Percentiles rank a stretch among this genome's conserved stretches.
phyloP scores from a whole-genome alignment of 1,140 invertebrate species.

The Saxidomus purpurata region DNA sequence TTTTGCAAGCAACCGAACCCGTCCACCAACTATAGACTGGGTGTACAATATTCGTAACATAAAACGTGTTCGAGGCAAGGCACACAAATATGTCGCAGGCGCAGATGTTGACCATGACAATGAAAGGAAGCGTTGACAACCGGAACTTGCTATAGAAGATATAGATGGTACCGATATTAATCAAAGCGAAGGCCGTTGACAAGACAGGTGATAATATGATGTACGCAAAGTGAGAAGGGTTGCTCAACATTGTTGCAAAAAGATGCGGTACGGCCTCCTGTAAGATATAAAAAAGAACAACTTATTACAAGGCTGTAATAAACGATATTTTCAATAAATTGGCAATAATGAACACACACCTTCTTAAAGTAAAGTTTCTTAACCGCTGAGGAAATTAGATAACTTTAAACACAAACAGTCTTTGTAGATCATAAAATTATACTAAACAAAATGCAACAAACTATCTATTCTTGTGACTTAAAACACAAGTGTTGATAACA shows the following conservation, averaged over 20 bases:
- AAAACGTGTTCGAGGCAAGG: constrained; percentile 48
- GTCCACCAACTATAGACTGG: constrained; percentile 42
- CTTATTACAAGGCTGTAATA: no score
- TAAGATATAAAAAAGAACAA: no score
- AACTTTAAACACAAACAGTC: no score
- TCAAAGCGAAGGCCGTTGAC: constrained; percentile 21
- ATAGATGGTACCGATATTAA: constrained; percentile 36
- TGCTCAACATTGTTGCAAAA: neutral
- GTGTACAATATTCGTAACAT: constrained; percentile 31
- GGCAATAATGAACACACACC: no score
- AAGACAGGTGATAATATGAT: constrained; percentile 46
- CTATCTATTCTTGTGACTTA: no score
- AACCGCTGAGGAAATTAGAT: no score
- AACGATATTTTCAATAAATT: no score
- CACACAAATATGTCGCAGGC: constrained; percentile 57
- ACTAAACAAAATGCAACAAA: no score
- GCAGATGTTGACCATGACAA: constrained; percentile 51
- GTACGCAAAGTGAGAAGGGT: constrained; percentile 31
- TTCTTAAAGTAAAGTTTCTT: no score
- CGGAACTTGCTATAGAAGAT: constrained; percentile 23
- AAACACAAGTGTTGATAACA: no score
- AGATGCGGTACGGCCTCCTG: no score
- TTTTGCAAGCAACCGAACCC: constrained; percentile 22
- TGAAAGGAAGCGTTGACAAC: neutral
- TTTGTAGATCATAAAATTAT: no score